Percentiles rank a stretch among this genome's conserved stretches.
Evolutionary conservation across 1,140 invertebrate species (phyloP).

Genomic region (Eriosoma lanigerum): DNA sequence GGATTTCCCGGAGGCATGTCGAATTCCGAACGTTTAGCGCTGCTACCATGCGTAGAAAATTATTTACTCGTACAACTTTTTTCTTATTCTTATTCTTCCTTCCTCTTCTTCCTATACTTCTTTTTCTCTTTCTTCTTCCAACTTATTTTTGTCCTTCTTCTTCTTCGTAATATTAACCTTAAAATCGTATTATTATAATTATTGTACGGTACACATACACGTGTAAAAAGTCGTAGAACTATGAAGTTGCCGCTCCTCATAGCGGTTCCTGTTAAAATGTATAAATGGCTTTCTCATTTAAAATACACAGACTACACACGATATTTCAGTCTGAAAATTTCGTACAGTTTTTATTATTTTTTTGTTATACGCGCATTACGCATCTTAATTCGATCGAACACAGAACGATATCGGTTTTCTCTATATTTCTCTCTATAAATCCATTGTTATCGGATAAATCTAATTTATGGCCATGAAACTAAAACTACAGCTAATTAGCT

Average conservation of each 20-base stretch:
- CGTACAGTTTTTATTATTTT: no score
- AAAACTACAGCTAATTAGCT: no score
- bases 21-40: slow-evolving; percentile 28
- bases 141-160: no score
- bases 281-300: slow-evolving; percentile 9
- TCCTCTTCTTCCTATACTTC: slow-evolving; percentile 2
- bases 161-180: slow-evolving; percentile 6
- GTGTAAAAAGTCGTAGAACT: background rate
- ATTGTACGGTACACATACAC: background rate
- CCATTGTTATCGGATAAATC: no score
- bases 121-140: slow-evolving; percentile 17
- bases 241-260: background rate
- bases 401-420: no score
- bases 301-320: no score
- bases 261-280: background rate
- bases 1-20: slow-evolving; percentile 33
- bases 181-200: background rate
- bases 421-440: no score
- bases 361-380: no score
- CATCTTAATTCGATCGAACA: no score
- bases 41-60: background rate
- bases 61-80: slow-evolving; percentile 5
- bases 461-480: no score
- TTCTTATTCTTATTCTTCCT: background rate
- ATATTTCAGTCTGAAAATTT: no score